These are phyloP conservation scores for Mythimna vitellina DNA, from an alignment of 2,888 invertebrate species.

Conservation along the genomic window DNA sequence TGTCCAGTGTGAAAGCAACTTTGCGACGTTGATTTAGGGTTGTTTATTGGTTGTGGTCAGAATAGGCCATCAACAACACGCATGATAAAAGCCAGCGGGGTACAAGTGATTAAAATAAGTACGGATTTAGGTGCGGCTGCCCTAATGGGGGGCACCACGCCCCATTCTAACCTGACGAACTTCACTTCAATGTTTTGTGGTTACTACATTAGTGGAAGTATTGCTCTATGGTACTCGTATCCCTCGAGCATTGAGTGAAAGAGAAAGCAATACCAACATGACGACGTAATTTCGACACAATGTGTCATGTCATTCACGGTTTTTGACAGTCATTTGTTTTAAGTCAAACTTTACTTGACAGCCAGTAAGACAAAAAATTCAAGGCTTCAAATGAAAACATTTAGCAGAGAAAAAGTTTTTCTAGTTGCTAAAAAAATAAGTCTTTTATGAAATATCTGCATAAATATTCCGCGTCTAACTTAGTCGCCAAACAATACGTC, in stretches of 20 bases:
- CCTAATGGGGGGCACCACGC: slow-evolving; percentile 77
- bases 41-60: slow-evolving; percentile 61
- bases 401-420: background rate
- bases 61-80: slow-evolving; percentile 78
- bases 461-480: slow-evolving; percentile 11
- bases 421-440: background rate
- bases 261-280: slow-evolving; percentile 50
- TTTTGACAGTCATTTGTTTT: slow-evolving; percentile 43
- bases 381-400: background rate
- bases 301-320: slow-evolving; percentile 35
- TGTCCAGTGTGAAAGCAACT: slow-evolving; percentile 63
- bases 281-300: slow-evolving; percentile 50
- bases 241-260: slow-evolving; percentile 35
- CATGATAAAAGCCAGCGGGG: slow-evolving; percentile 85
- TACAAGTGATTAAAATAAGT: slow-evolving; percentile 88
- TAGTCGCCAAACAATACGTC: slow-evolving; percentile 31
- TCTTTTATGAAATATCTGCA: slow-evolving; percentile 9
- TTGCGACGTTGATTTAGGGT: slow-evolving; percentile 62
- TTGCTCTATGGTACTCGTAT: slow-evolving; percentile 44
- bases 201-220: slow-evolving; percentile 62
- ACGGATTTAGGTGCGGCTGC: slow-evolving; percentile 86
- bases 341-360: slow-evolving; percentile 19
- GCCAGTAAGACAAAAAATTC: background rate
- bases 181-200: slow-evolving; percentile 64
- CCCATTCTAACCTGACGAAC: slow-evolving; percentile 70